phyloP scores from a whole-genome alignment of 1,140 invertebrate genomes.

The Procambarus virginalis region DNA sequence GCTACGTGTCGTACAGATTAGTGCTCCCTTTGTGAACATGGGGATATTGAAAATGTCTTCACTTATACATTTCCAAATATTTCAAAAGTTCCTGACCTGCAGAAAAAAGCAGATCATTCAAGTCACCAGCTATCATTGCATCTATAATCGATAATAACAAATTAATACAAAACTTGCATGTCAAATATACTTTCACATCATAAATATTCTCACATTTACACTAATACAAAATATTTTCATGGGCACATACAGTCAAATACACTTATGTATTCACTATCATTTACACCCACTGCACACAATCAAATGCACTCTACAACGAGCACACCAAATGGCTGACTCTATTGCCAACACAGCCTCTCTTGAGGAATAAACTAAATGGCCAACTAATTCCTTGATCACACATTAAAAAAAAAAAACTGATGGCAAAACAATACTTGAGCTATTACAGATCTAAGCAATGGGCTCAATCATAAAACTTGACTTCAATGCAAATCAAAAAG shows the following conservation, averaged over 20 bases:
- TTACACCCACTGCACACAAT: slow-evolving; percentile 18
- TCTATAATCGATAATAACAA: slow-evolving; percentile 49
- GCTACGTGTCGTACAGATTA: neutral
- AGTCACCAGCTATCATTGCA: slow-evolving; percentile 45
- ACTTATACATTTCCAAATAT: slow-evolving; percentile 26
- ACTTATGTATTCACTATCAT: slow-evolving; percentile 15
- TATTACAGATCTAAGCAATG: slow-evolving; percentile 59
- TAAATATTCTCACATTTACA: slow-evolving; percentile 12
- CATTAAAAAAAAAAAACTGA: slow-evolving; percentile 51
- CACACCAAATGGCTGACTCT: slow-evolving; percentile 61
- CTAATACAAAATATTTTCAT: slow-evolving; percentile 44
- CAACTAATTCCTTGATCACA: slow-evolving; percentile 58
- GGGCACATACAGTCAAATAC: slow-evolving; percentile 26
- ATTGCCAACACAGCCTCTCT: slow-evolving; percentile 62
- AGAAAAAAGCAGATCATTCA: slow-evolving; percentile 34
- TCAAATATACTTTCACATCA: slow-evolving; percentile 26
- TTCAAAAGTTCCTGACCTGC: slow-evolving; percentile 38
- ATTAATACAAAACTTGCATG: slow-evolving; percentile 24
- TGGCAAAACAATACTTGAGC: slow-evolving; percentile 61
- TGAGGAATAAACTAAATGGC: slow-evolving; percentile 59
- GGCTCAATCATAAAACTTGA: slow-evolving; percentile 34
- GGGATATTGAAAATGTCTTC: slow-evolving; percentile 42
- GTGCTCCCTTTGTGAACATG: slow-evolving; percentile 38
- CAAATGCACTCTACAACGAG: slow-evolving; percentile 65
- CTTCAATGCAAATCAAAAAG: neutral